phyloP scores from a whole-genome alignment of 1,140 invertebrate genomes.

The Muscidifurax raptorellus region DNA sequence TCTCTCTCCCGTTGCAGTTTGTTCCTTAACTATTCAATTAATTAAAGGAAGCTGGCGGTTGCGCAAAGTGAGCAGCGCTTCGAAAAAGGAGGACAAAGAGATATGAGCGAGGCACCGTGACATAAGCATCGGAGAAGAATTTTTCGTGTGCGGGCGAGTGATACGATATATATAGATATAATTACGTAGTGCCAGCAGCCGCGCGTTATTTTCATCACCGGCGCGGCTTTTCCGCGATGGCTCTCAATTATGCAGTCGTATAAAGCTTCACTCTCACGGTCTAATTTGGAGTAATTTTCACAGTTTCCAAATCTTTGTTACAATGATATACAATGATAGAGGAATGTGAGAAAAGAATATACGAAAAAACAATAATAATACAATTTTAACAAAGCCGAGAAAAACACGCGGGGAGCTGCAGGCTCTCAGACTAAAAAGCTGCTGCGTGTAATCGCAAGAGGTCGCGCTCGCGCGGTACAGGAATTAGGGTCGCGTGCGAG shows the following conservation, averaged over 20 bases:
- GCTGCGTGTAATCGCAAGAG: not conserved
- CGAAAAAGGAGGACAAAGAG: slow-evolving; percentile 4
- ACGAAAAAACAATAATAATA: not conserved
- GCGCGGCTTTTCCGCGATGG: not conserved
- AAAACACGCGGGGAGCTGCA: not conserved
- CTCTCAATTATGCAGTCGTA: not conserved
- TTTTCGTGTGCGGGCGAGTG: too few relatives aligned
- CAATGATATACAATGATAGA: not conserved
- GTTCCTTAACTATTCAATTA: slow-evolving; percentile 40
- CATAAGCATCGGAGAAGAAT: too few relatives aligned
- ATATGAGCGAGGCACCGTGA: not conserved
- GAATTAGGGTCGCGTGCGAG: slow-evolving; percentile 22
- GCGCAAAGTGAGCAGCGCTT: not conserved
- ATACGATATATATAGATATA: too few relatives aligned
- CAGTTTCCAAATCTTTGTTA: not conserved
- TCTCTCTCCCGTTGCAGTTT: not conserved
- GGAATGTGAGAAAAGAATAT: not conserved
- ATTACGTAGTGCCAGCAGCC: too few relatives aligned
- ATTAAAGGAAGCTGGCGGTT: not conserved
- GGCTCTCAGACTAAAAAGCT: not conserved
- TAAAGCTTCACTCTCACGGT: not conserved
- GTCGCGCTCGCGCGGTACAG: not conserved
- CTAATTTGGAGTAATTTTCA: not conserved
- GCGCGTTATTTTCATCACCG: not conserved
- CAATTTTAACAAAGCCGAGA: not conserved